These are phyloP conservation scores for Entomobrya proxima DNA, from an alignment of 2,888 invertebrate species.

Conservation along the genomic window DNA sequence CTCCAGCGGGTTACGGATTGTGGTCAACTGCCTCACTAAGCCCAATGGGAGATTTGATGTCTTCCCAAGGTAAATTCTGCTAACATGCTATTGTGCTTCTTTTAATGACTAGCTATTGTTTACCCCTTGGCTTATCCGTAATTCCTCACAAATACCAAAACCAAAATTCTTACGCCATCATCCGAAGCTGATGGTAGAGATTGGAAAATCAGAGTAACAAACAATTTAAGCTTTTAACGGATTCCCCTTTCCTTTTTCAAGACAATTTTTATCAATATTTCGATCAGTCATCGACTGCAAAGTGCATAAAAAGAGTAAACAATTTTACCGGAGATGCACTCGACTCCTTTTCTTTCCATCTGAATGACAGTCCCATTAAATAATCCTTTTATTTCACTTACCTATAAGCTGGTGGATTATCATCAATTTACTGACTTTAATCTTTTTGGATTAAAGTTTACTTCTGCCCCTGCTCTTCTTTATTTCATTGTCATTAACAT, in stretches of 20 bases:
- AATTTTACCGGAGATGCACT: constrained; percentile 25
- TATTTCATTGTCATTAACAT: background rate
- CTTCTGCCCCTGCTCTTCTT: constrained; percentile 22
- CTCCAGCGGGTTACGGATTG: constrained; percentile 76
- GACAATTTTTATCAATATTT: constrained; percentile 22
- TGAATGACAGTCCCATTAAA: constrained; percentile 61
- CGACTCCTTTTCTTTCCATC: constrained; percentile 31
- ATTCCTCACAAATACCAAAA: no score
- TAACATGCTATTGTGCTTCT: no score
- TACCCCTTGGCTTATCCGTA: no score
- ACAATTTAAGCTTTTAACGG: background rate
- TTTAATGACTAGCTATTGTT: no score
- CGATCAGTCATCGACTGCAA: constrained; percentile 16
- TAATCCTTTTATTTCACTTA: constrained; percentile 61
- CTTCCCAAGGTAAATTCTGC: constrained; percentile 74
- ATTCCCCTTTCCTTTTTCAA: background rate
- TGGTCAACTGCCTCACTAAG: constrained; percentile 83
- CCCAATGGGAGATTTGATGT: constrained; percentile 76
- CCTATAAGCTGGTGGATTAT: constrained; percentile 49
- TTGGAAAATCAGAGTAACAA: background rate
- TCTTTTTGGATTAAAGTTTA: constrained; percentile 40
- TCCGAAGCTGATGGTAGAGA: background rate
- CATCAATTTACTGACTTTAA: constrained; percentile 43
- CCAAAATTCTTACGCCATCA: background rate
- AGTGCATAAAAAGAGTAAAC: constrained; percentile 46